phyloP scores from a whole-genome alignment of 2,797 vertebrate species.

The Benthosema pterotum region DNA sequence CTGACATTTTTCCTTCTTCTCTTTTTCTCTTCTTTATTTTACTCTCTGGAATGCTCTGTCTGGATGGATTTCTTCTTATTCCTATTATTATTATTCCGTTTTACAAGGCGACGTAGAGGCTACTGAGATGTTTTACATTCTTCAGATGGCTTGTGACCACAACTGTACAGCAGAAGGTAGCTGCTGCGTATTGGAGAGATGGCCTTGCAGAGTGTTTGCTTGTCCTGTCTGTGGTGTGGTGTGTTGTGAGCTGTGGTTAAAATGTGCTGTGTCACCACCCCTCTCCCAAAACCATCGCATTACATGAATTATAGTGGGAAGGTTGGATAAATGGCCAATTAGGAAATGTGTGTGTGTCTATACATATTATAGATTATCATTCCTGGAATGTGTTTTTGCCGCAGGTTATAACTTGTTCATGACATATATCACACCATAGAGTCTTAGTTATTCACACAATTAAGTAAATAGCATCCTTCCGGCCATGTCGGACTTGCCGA shows the following conservation, averaged over 20 bases:
- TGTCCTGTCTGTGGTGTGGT: slow-evolving; percentile 44
- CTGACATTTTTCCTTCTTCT: slow-evolving; percentile 71
- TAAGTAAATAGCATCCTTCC: too few species aligned
- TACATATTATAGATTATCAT: too few species aligned
- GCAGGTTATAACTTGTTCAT: too few species aligned
- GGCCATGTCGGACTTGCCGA: too few species aligned
- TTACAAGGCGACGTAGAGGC: slow-evolving; percentile 93
- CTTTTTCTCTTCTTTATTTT: slow-evolving; percentile 65
- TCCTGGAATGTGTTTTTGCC: too few species aligned
- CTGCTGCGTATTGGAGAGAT: slow-evolving; percentile 83
- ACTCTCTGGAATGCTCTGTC: slow-evolving; percentile 80
- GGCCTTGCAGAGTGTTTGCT: slow-evolving; percentile 79
- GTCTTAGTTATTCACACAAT: too few species aligned
- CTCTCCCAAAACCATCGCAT: slow-evolving; percentile 37
- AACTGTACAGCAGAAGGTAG: slow-evolving; percentile 99
- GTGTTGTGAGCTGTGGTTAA: slow-evolving; percentile 44
- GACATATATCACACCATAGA: too few species aligned
- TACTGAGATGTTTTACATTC: slow-evolving; percentile 97
- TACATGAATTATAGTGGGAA: slow-evolving; percentile 11
- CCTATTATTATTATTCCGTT: too few species aligned
- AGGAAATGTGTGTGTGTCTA: too few species aligned
- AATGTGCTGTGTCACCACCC: slow-evolving; percentile 45
- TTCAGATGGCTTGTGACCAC: slow-evolving; percentile 98
- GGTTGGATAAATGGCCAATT: too few species aligned
- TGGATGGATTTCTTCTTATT: slow-evolving; percentile 78